phyloP scores from a whole-genome alignment of 2,888 invertebrate genomes.

The Nemotelus pantherinus region DNA sequence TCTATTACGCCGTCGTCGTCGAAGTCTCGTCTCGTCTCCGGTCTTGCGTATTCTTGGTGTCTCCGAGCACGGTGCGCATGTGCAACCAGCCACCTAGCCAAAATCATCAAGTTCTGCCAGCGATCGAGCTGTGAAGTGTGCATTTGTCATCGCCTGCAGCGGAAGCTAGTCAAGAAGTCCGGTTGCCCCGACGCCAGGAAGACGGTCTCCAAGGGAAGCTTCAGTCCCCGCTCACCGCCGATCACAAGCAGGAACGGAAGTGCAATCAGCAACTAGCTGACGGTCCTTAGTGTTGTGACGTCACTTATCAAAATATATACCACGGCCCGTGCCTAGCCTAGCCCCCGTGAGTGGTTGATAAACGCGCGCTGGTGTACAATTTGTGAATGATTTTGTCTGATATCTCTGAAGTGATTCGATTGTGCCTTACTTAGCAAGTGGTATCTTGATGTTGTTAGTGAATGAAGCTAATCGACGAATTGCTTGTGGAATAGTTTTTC shows the following conservation, averaged over 20 bases:
- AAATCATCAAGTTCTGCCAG: slow-evolving; percentile 12
- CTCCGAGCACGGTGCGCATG: slow-evolving; percentile 29
- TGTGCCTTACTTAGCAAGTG: slow-evolving; percentile 26
- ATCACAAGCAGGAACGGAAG: slow-evolving; percentile 14
- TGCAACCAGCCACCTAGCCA: slow-evolving; percentile 21
- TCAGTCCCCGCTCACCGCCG: background rate
- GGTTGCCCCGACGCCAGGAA: slow-evolving; percentile 18
- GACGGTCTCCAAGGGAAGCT: slow-evolving; percentile 3
- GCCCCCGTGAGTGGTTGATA: slow-evolving; percentile 1
- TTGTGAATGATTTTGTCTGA: background rate
- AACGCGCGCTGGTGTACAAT: slow-evolving; percentile 21
- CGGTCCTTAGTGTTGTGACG: slow-evolving; percentile 18
- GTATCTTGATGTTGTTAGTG: slow-evolving; percentile 7
- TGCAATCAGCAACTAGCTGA: background rate
- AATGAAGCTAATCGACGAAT: background rate
- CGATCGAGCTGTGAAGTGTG: slow-evolving; percentile 9
- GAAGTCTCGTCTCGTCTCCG: slow-evolving; percentile 14
- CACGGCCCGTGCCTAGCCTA: background rate
- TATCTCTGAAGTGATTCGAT: background rate
- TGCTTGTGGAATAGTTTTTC: too few species aligned
- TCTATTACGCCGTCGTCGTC: slow-evolving; percentile 24
- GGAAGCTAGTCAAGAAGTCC: slow-evolving; percentile 13
- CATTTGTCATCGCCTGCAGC: slow-evolving; percentile 20
- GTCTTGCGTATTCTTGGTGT: slow-evolving; percentile 17
- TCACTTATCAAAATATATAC: slow-evolving; percentile 3